These are phyloP conservation scores for Montipora foliosa DNA, from an alignment of 64 coral and sea anemone species.

Conservation along the genomic window DNA sequence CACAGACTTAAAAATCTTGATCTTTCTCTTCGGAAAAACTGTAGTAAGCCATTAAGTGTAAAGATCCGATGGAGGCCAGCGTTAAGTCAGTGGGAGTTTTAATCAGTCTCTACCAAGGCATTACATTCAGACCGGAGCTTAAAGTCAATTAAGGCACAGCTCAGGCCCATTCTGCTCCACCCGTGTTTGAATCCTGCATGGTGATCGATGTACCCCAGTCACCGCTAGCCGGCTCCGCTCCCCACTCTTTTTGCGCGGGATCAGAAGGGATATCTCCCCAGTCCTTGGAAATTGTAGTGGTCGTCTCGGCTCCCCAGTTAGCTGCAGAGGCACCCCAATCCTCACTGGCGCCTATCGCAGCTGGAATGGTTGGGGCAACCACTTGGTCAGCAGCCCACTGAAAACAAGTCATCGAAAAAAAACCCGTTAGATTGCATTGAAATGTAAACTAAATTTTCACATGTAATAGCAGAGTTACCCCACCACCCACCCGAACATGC, in stretches of 20 bases:
- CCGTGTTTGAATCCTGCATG: conserved; percentile 39
- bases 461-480: too few relatives aligned
- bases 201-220: conserved; percentile 70
- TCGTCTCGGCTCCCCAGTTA: not conserved
- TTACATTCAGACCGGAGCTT: not conserved
- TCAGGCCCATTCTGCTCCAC: conserved; percentile 25
- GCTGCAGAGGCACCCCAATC: not conserved
- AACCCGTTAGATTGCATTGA: not conserved
- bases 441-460: too few relatives aligned
- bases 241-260: conserved; percentile 50
- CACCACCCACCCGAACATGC: too few relatives aligned
- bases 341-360: not conserved
- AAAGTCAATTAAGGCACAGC: not conserved
- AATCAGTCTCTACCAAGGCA: conserved; percentile 4
- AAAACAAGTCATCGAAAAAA: not conserved
- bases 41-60: not conserved
- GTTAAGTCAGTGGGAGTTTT: conserved; percentile 2
- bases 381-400: conserved; percentile 84
- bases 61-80: not conserved
- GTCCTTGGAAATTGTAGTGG: not conserved
- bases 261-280: conserved; percentile 44
- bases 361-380: not conserved
- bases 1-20: too few relatives aligned
- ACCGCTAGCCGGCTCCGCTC: conserved; percentile 43
- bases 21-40: too few relatives aligned